These are phyloP conservation scores for Eubasilissa splendida DNA, from an alignment of 2,888 invertebrate species.

Conservation along the genomic window DNA sequence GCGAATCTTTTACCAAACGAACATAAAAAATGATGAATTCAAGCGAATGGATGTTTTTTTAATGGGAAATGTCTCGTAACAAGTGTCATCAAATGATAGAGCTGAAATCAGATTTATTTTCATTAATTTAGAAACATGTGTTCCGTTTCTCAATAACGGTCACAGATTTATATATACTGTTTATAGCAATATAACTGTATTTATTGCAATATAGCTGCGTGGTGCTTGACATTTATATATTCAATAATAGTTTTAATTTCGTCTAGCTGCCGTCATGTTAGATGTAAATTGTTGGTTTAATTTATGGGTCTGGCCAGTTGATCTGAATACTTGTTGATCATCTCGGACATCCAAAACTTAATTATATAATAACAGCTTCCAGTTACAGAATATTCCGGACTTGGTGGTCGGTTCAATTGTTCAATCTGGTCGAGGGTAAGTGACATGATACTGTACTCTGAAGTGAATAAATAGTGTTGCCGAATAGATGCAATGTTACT, in stretches of 20 bases:
- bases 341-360: no score
- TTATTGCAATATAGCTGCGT: background rate
- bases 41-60: slow-evolving; percentile 2
- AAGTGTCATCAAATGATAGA: slow-evolving; percentile 9
- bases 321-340: background rate
- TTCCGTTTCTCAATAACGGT: background rate
- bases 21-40: slow-evolving; percentile 2
- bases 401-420: background rate
- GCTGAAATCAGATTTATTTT: background rate
- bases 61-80: slow-evolving; percentile 2
- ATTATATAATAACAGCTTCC: no score
- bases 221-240: background rate
- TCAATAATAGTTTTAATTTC: background rate
- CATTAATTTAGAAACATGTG: slow-evolving; percentile 5
- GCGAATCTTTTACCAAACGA: background rate
- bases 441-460: background rate
- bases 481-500: no score
- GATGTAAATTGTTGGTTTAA: background rate
- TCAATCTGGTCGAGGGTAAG: background rate
- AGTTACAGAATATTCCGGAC: background rate
- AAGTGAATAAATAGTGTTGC: no score
- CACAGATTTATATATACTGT: background rate
- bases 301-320: background rate
- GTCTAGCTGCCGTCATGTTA: background rate
- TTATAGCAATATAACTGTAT: slow-evolving; percentile 2